These are phyloP conservation scores for Pachymerium ferrugineum DNA, from an alignment of 2,888 invertebrate genomes.

Conservation along the genomic window DNA sequence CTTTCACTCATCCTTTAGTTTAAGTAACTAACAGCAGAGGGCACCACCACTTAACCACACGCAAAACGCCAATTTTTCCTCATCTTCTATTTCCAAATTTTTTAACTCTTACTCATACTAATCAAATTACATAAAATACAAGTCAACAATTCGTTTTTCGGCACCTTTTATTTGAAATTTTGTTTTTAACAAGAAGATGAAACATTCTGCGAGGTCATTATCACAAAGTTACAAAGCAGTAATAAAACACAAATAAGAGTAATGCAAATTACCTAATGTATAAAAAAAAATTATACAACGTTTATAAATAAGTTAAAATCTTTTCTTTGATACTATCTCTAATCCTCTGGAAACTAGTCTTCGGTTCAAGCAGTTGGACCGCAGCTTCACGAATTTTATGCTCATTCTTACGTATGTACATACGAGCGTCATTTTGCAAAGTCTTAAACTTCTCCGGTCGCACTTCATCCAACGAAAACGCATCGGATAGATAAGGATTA, in stretches of 20 bases:
- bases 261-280: neutral
- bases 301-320: conserved; percentile 24
- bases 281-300: neutral
- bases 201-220: no score
- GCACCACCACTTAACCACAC: no score
- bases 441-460: conserved; percentile 63
- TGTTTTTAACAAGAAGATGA: no score
- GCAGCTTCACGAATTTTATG: conserved; percentile 55
- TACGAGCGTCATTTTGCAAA: conserved; percentile 66
- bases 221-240: neutral
- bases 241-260: neutral
- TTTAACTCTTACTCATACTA: no score
- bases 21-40: no score
- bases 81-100: no score
- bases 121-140: no score
- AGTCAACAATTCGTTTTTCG: no score
- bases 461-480: conserved; percentile 73
- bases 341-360: conserved; percentile 26
- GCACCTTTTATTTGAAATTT: no score
- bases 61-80: no score
- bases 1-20: no score
- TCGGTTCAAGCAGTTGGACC: conserved; percentile 37
- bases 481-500: conserved; percentile 78
- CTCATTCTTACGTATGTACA: conserved; percentile 75
- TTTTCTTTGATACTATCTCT: conserved; percentile 30